Percentiles rank a stretch among this genome's conserved stretches.
These are phyloP conservation scores for Axis porcinus DNA, from an alignment of 2,113 vertebrate species.

Conservation along the genomic window DNA sequence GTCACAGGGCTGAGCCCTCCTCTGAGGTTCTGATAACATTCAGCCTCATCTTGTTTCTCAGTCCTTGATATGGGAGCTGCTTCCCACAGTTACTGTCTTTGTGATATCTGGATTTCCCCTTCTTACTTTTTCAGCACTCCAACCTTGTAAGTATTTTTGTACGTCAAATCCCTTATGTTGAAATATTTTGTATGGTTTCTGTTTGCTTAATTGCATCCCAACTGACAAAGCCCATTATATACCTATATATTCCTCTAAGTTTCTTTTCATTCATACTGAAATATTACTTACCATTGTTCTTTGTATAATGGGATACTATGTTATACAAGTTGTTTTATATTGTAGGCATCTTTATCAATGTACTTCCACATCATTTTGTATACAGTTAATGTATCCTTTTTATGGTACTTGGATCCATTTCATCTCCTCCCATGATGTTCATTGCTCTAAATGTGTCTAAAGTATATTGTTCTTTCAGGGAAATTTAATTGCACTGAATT, in stretches of 20 bases:
- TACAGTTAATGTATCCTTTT: background rate
- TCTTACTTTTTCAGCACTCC: background rate
- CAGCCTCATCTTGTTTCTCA: background rate
- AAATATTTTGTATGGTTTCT: background rate
- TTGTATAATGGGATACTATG: background rate
- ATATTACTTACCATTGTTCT: background rate
- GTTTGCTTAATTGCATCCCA: background rate
- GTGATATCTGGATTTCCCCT: background rate
- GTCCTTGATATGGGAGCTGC: background rate
- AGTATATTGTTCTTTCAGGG: conserved; percentile 40
- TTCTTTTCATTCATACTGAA: background rate
- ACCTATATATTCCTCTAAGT: background rate
- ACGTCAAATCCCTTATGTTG: background rate
- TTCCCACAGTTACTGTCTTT: background rate
- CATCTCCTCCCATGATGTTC: background rate
- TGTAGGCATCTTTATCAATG: background rate
- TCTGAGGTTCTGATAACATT: background rate
- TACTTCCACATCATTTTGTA: background rate
- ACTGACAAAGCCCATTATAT: background rate
- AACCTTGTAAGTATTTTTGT: background rate
- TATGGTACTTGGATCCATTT: conserved; percentile 18
- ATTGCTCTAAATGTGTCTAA: conserved; percentile 49
- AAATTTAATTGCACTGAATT: conserved; percentile 48
- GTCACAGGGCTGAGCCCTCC: background rate
- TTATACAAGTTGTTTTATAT: background rate